These are phyloP conservation scores for Channa maculata DNA, from an alignment of 2,113 vertebrate species.

Conservation along the genomic window DNA sequence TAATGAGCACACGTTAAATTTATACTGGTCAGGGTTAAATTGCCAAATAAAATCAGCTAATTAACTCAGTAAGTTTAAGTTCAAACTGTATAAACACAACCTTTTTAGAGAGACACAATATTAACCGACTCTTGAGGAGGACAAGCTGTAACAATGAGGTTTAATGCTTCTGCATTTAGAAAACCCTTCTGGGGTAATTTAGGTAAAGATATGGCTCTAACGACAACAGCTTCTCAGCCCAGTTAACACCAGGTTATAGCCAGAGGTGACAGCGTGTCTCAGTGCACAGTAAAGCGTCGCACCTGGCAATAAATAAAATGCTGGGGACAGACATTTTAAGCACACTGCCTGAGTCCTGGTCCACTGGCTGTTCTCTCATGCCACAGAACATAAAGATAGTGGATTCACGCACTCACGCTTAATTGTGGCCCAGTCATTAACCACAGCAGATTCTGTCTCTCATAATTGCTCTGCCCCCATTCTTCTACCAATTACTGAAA, in stretches of 20 bases:
- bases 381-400: background rate
- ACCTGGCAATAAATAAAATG: constrained; percentile 27
- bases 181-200: constrained; percentile 17
- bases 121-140: no score
- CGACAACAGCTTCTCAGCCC: background rate
- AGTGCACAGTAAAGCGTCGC: background rate
- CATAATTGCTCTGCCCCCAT: constrained; percentile 25
- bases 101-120: no score
- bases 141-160: background rate
- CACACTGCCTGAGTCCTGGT: background rate
- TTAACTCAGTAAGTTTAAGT: no score
- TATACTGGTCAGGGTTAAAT: no score
- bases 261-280: constrained; percentile 7
- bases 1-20: no score
- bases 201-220: background rate
- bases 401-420: background rate
- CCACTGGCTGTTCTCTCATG: background rate
- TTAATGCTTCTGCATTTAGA: background rate
- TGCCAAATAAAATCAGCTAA: no score
- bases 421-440: constrained; percentile 19
- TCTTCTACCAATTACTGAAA: constrained; percentile 28
- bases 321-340: constrained; percentile 11
- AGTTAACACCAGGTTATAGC: background rate
- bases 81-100: no score
- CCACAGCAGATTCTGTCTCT: constrained; percentile 4